Evolutionary conservation across 2,113 vertebrate genomes (phyloP), one percentile per base, ranked within the genome.

Genomic region (Pseudopodoces humilis): DNA sequence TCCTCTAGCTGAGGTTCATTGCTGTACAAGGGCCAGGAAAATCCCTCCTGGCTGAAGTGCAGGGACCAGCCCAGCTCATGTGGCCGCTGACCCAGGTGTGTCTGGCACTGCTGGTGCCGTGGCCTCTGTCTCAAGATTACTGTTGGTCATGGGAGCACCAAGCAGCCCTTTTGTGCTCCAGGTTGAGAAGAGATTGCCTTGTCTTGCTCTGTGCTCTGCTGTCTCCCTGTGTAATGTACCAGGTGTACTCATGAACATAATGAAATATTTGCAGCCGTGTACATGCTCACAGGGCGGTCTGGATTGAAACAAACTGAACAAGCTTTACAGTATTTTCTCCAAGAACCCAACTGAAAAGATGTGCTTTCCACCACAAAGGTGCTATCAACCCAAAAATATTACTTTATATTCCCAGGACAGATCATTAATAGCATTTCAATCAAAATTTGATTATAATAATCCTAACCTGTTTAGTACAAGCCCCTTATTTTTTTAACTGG

Each of bases 371-470:
- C 92, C 64, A 58, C 52, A 72, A 85, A 91, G 65, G 69, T 50
- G 62, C 67, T 79, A 71, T 92, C 91, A 95, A 50, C 58, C 59
- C 55, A 1, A 59, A 91, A 84, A 88, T 79, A 62, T 60, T 78
- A 35, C 65, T 82, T 86, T 72, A 7, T 79, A 81, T 86, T 94
- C 85, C 90, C 87, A 88, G n/a, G 68, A 68, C n/a, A 90, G 79
- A 59, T 92, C 58, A 89, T 94, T 94, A 95, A 95, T 93, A 84
- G 50, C 41, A 76, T 94, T 92, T 94, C 77, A 92, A 93, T 96
- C 65, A 86, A 91, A 92, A 92, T 74, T 69, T 95, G 59, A 39
- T 92, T 95, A 69, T 71, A 71, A 70, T 94, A 85, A 94, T 87
- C 58, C 63, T 85, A 90, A 95, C 65, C 44, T 53, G 67, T 88